Evolutionary conservation across 2,113 vertebrate species (phyloP), one percentile per base, ranked within the genome.

Genomic region (Cynopterus brachyotis): DNA sequence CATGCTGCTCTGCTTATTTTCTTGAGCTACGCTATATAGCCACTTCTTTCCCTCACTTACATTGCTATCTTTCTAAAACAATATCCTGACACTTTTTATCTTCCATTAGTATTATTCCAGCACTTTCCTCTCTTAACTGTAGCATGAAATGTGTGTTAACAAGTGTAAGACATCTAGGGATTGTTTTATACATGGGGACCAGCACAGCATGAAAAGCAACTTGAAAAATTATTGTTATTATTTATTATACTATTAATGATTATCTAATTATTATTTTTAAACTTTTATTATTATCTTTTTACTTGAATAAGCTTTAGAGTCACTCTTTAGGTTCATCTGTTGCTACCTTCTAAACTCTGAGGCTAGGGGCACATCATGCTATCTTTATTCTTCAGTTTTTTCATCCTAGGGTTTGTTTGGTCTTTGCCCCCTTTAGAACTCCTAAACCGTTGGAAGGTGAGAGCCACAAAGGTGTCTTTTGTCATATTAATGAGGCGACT

Each of bases 11-110:
- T 28, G 24, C 19, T 78, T 72, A 47, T 62, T 72, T 87, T 40
- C 64, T 88, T 82, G 35, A 87, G 62, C 16, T 82, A 1, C 55
- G 12, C 45, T 47, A 24, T 69, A 45, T 8, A 72, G 9, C 5
- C 42, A 42, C 40, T 87, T 53, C 24, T 67, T 64, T 82, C 47
- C 30, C 17, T 94, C 35, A 9, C 30, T 87, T 32, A n/a, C 32
- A n/a, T 70, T 30, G 26, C 72, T 81, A 0, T 88, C 82, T 96
- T 86, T 94, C 84, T 92, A 69, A 95, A 69, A 73, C 69, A 92
- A 72, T 30, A 70, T 40, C 22, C 30, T 70, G 64, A 88, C 35
- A 64, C 26, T 37, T 94, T 92, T 67, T 50, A 50, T 32, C 6
- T 20, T 75, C 7, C 40, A 45, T 70, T 64, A 66, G 30, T 53